Percentiles rank a stretch among this genome's conserved stretches.
These are phyloP conservation scores for Ophioderma brevispina DNA, from an alignment of 35 echinoderm and acorn worm species.

Conservation along the genomic window DNA sequence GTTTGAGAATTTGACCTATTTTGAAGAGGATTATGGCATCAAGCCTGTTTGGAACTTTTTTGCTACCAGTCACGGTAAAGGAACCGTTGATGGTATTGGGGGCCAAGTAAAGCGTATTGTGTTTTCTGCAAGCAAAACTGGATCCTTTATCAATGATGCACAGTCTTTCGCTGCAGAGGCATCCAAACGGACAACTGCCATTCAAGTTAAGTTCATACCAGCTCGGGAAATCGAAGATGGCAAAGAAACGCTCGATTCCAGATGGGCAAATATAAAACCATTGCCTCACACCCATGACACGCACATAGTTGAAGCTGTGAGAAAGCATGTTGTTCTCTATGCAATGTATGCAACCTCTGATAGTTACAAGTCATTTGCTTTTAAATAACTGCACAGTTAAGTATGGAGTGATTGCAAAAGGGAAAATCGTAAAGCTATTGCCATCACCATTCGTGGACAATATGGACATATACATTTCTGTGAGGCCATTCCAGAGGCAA, in stretches of 20 bases:
- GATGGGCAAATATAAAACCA: not conserved
- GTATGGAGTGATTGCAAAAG: no score
- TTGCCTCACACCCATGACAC: not conserved
- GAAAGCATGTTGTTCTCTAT: not conserved
- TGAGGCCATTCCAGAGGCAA: no score
- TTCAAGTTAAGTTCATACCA: not conserved
- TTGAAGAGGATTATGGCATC: slow-evolving; percentile 39
- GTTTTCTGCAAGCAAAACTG: not conserved
- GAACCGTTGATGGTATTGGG: slow-evolving; percentile 72
- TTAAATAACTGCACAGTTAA: no score
- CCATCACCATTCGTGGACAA: no score
- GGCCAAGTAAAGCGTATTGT: slow-evolving; percentile 42
- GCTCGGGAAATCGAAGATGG: not conserved
- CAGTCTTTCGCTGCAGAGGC: slow-evolving; percentile 23
- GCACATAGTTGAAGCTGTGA: not conserved
- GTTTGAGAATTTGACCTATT: not conserved
- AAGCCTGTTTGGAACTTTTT: slow-evolving; percentile 72
- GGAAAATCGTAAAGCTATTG: no score
- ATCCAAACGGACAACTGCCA: slow-evolving; percentile 12
- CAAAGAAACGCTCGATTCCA: not conserved
- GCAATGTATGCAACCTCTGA: not conserved
- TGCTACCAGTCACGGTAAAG: slow-evolving; percentile 71
- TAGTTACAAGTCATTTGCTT: not conserved
- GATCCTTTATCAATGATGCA: slow-evolving; percentile 17
- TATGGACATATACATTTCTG: no score